Percentiles rank a stretch among this genome's conserved stretches.
Evolutionary conservation across 2,797 vertebrate species (phyloP).

Genomic region (Lutjanus campechanus): DNA sequence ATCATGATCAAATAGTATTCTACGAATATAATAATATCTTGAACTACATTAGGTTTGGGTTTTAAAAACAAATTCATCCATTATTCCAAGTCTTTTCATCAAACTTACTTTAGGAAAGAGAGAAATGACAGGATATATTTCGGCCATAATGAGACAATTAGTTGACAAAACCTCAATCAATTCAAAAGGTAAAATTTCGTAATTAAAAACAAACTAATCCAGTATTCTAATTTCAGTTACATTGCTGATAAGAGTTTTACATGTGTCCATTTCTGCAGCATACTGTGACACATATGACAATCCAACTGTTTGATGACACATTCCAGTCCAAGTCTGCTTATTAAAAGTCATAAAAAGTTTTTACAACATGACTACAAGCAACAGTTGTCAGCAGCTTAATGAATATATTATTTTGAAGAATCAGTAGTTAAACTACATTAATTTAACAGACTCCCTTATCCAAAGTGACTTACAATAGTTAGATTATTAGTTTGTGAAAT

Average conservation of each 20-base stretch:
- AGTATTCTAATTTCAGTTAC: background rate
- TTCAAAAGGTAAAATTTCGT: background rate
- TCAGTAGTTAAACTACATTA: background rate
- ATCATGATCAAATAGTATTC: background rate
- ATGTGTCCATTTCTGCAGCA: background rate
- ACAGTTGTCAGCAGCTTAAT: background rate
- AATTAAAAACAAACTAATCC: background rate
- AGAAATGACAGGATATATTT: background rate
- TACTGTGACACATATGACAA: background rate
- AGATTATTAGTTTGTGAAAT: conserved; percentile 4
- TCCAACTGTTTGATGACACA: background rate
- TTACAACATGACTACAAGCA: background rate
- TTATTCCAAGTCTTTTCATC: background rate
- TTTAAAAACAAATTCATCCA: conserved; percentile 1
- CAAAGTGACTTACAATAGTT: background rate
- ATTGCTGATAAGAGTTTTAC: background rate
- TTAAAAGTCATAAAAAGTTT: background rate
- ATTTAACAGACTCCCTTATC: background rate
- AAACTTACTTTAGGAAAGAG: background rate
- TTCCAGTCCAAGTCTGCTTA: background rate
- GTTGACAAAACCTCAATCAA: background rate
- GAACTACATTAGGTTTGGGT: background rate
- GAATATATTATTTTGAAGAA: background rate
- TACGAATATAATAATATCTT: conserved; percentile 2
- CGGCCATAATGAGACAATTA: background rate